Percentiles rank a stretch among this genome's conserved stretches.
phyloP scores from a whole-genome alignment of 2,797 vertebrate genomes.

The Harpagifer antarcticus region DNA sequence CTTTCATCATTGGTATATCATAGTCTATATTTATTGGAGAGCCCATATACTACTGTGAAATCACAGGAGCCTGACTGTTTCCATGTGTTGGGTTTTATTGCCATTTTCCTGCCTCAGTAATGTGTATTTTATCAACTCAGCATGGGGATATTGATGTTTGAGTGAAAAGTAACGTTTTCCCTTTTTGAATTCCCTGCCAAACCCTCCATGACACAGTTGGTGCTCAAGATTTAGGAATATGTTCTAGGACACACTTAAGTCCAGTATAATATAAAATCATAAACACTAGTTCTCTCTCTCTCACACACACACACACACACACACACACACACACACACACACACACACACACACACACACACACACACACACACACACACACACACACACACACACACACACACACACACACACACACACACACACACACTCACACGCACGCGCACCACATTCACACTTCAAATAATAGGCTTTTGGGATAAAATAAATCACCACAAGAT shows the following conservation, averaged over 20 bases:
- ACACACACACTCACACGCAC: background rate
- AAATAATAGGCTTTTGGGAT: constrained; percentile 76
- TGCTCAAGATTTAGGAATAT: constrained; percentile 22
- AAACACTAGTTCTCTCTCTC: constrained; percentile 29
- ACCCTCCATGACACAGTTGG: constrained; percentile 42
- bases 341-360: background rate
- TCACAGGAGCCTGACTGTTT: constrained; percentile 80
- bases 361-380: background rate
- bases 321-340: too few species aligned
- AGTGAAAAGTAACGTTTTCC: constrained; percentile 63
- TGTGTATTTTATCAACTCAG: constrained; percentile 84
- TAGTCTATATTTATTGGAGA: constrained; percentile 79
- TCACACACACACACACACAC: background rate
- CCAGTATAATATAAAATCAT: constrained; percentile 41
- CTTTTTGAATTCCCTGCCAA: constrained; percentile 46
- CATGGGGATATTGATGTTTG: constrained; percentile 78
- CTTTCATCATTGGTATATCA: constrained; percentile 75
- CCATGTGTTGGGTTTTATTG: constrained; percentile 82
- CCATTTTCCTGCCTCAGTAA: constrained; percentile 80
- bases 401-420: background rate
- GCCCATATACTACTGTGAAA: constrained; percentile 71
- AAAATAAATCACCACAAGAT: constrained; percentile 79
- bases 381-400: constrained; percentile 59
- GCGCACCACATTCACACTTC: constrained; percentile 64
- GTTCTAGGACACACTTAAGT: constrained; percentile 28